Percentiles rank a stretch among this genome's conserved stretches.
Conservation (phyloP, 2,888 invertebrate genomes). For the Rotaria socialis region DNA sequence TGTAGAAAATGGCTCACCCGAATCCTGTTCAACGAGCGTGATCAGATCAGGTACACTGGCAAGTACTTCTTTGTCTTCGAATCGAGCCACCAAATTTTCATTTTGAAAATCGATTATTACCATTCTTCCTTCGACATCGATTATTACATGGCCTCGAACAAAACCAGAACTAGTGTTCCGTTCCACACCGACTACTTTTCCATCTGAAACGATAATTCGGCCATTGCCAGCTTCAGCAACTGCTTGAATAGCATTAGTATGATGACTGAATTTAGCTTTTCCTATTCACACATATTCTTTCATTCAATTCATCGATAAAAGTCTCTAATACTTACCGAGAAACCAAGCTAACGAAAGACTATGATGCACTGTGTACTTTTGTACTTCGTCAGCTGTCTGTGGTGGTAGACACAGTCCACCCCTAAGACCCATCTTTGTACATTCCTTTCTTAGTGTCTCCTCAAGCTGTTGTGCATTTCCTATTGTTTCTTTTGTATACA, state of each 20-base stretch:
- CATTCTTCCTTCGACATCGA: conserved; percentile 49
- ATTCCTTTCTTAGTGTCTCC: conserved; percentile 51
- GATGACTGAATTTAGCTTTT: conserved; percentile 47
- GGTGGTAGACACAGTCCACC: conserved; percentile 50
- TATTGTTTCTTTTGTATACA: background rate
- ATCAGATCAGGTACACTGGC: conserved; percentile 55
- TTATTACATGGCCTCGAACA: conserved; percentile 50
- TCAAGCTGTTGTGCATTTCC: conserved; percentile 50
- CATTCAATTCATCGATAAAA: background rate
- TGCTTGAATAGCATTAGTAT: conserved; percentile 48
- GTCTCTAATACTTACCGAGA: conserved; percentile 51
- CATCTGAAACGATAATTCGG: conserved; percentile 46
- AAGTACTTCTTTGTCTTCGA: conserved; percentile 45
- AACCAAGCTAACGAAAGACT: conserved; percentile 53
- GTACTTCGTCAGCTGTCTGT: conserved; percentile 49
- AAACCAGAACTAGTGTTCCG: conserved; percentile 53
- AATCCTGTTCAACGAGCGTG: conserved; percentile 52
- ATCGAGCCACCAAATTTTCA: conserved; percentile 52
- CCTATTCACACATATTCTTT: background rate
- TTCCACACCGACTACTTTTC: conserved; percentile 49
- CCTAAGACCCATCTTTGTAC: conserved; percentile 51
- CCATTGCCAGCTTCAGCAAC: conserved; percentile 49
- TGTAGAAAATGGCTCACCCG: conserved; percentile 53
- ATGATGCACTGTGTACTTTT: conserved; percentile 49
- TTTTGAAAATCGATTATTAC: conserved; percentile 54